Percentiles rank a stretch among this genome's conserved stretches.
Evolutionary conservation across 2,113 vertebrate species (phyloP).

Genomic region (Alosa alosa): DNA sequence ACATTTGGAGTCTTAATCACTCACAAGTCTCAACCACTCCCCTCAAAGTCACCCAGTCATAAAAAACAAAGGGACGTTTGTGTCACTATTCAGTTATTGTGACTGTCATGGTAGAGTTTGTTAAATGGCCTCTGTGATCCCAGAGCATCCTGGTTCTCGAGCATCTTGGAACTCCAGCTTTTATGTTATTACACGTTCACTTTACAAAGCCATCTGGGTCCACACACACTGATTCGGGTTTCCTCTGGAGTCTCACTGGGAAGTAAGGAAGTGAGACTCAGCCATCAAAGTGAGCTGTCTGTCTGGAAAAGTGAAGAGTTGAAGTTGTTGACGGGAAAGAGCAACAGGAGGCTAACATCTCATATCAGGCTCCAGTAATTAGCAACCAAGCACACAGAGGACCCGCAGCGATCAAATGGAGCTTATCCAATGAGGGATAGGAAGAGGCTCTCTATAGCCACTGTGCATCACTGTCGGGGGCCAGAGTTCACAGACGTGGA

Average conservation of each 20-base stretch:
- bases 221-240: background rate
- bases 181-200: too few relatives aligned
- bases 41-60: background rate
- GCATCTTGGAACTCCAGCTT: too few relatives aligned
- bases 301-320: background rate
- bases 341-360: background rate
- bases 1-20: conserved; percentile 49
- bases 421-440: background rate
- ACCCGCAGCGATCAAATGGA: background rate
- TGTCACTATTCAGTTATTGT: background rate
- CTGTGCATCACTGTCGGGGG: background rate
- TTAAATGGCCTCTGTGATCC: background rate
- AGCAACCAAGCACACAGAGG: background rate
- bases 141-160: background rate
- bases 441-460: background rate
- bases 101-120: background rate
- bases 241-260: background rate
- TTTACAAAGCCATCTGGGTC: too few relatives aligned
- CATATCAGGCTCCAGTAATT: background rate
- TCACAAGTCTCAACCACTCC: conserved; percentile 35
- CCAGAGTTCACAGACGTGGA: background rate
- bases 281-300: background rate
- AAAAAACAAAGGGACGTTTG: background rate
- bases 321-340: background rate
- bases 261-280: background rate